Percentiles rank a stretch among this genome's conserved stretches.
phyloP scores from a whole-genome alignment of 2,797 vertebrate species.

The Xiphophorus birchmanni region DNA sequence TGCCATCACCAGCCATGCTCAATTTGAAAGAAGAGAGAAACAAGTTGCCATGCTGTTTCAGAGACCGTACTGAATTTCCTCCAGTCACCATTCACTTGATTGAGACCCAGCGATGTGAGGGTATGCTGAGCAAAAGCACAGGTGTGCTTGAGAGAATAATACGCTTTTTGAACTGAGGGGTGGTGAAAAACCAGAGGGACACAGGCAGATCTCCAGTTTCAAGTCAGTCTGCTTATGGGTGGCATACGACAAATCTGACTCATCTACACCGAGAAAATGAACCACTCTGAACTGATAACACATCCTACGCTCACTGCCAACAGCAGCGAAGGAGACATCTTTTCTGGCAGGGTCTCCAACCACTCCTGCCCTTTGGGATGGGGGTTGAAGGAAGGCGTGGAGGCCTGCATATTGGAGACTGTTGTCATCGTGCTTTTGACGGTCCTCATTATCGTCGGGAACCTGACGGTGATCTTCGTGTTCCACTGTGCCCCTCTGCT shows the following conservation, averaged over 20 bases:
- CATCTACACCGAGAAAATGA: slow-evolving; percentile 85
- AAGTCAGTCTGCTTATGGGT: slow-evolving; percentile 59
- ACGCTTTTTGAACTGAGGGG: slow-evolving; percentile 66
- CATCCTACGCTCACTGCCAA: slow-evolving; percentile 86
- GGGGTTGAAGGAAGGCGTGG: slow-evolving; percentile 87
- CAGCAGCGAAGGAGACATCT: slow-evolving; percentile 74
- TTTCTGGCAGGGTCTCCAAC: slow-evolving; percentile 81
- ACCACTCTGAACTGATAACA: slow-evolving; percentile 83
- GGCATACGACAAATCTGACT: slow-evolving; percentile 55
- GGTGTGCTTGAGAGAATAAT: slow-evolving; percentile 70
- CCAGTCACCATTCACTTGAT: slow-evolving; percentile 78
- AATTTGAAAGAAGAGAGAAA: slow-evolving; percentile 64
- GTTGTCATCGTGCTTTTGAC: slow-evolving; percentile 93
- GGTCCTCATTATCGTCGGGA: slow-evolving; percentile 94
- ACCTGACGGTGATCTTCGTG: slow-evolving; percentile 97
- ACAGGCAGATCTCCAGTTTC: slow-evolving; percentile 59
- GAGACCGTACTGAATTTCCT: slow-evolving; percentile 75
- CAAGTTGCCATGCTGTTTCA: slow-evolving; percentile 55
- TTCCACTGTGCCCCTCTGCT: slow-evolving; percentile 97
- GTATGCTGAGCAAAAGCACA: slow-evolving; percentile 71
- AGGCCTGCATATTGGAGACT: slow-evolving; percentile 94
- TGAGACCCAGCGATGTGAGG: slow-evolving; percentile 82
- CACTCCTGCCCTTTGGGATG: slow-evolving; percentile 96
- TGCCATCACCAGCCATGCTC: slow-evolving; percentile 73
- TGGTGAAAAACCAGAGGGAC: slow-evolving; percentile 25